These are phyloP conservation scores for Parnassius mnemosyne DNA, from an alignment of 2,888 invertebrate genomes.

Conservation along the genomic window DNA sequence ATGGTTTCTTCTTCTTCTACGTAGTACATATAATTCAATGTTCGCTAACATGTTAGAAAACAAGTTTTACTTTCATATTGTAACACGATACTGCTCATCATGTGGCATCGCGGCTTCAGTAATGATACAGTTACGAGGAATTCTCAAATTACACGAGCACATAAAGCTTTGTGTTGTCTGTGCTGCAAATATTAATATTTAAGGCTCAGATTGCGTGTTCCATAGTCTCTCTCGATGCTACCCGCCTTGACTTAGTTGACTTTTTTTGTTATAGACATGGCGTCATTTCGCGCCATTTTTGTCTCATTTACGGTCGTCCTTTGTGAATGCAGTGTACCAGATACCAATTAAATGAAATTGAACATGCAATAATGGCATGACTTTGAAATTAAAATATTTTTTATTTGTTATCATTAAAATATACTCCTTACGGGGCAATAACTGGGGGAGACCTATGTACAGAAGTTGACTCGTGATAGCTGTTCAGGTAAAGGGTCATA, in stretches of 20 bases:
- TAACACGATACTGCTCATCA: constrained; percentile 16
- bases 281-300: constrained; percentile 44
- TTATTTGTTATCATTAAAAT: too few relatives aligned
- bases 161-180: constrained; percentile 26
- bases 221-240: constrained; percentile 28
- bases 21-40: too few relatives aligned
- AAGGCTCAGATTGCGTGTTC: constrained; percentile 28
- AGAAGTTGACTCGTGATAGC: too few relatives aligned
- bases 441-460: too few relatives aligned
- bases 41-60: constrained; percentile 10
- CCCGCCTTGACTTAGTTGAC: constrained; percentile 35
- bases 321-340: constrained; percentile 11
- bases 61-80: constrained; percentile 11
- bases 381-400: too few relatives aligned
- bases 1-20: too few relatives aligned
- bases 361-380: background rate
- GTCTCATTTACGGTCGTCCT: constrained; percentile 31
- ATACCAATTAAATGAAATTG: background rate
- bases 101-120: constrained; percentile 6
- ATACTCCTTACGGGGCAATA: too few relatives aligned
- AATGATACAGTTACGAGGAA: constrained; percentile 15
- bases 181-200: constrained; percentile 23
- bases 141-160: constrained; percentile 39
- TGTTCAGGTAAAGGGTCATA: too few relatives aligned
- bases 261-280: constrained; percentile 36